These are phyloP conservation scores for Crenichthys baileyi DNA, from an alignment of 2,797 vertebrate genomes.

Conservation along the genomic window DNA sequence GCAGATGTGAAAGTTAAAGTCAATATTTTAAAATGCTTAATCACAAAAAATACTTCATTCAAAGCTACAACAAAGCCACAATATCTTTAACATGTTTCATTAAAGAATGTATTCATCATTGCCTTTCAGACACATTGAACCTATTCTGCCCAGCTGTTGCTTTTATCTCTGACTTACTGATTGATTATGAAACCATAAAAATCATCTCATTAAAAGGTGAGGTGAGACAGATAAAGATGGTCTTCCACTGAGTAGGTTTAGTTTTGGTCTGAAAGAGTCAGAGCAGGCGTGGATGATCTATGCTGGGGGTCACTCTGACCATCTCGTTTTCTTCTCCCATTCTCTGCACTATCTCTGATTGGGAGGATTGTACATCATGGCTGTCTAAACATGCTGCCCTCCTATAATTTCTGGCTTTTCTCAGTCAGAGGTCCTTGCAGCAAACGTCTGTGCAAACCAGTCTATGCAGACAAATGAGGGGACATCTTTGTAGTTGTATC, in stretches of 20 bases:
- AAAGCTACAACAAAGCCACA: not conserved
- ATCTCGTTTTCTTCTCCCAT: slow-evolving; percentile 29
- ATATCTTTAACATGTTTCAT: not conserved
- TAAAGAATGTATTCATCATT: not conserved
- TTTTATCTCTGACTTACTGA: not conserved
- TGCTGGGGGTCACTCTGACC: slow-evolving; percentile 45
- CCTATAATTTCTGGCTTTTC: slow-evolving; percentile 49
- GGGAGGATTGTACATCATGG: slow-evolving; percentile 50
- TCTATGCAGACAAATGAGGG: slow-evolving; percentile 10
- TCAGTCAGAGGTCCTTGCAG: slow-evolving; percentile 35
- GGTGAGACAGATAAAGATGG: not conserved
- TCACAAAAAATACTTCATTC: not conserved
- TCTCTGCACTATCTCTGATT: slow-evolving; percentile 40
- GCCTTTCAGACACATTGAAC: not conserved
- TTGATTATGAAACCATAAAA: not conserved
- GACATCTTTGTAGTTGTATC: slow-evolving; percentile 33
- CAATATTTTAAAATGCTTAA: not conserved
- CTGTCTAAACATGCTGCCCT: slow-evolving; percentile 51
- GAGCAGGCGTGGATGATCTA: slow-evolving; percentile 25
- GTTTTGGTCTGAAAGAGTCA: slow-evolving; percentile 9
- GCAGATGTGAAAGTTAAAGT: not conserved
- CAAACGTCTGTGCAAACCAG: slow-evolving; percentile 16
- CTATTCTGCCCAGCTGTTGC: not conserved
- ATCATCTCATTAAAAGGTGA: not conserved
- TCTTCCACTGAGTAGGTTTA: not conserved